Conservation (phyloP, 2,113 vertebrate species). For the Dipodomys merriami region DNA sequence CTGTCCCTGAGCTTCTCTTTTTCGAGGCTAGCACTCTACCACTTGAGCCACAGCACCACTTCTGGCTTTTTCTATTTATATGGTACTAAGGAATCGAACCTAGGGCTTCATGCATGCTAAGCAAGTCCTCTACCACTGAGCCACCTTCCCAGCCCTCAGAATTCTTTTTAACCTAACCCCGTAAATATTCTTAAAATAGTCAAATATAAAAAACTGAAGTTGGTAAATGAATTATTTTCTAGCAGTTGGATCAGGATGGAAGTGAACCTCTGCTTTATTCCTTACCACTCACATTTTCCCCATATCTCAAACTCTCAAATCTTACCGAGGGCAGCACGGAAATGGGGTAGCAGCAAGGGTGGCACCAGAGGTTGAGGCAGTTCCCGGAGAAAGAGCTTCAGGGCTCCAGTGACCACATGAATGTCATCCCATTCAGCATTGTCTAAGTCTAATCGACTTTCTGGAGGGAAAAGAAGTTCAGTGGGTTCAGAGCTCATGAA, state of each 20-base stretch:
- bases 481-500: not conserved
- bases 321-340: slow-evolving; percentile 79
- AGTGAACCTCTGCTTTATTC: slow-evolving; percentile 1
- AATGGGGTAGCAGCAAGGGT: slow-evolving; percentile 72
- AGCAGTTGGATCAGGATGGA: not conserved
- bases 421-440: slow-evolving; percentile 94
- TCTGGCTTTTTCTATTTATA: too few relatives aligned
- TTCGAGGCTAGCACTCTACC: too few relatives aligned
- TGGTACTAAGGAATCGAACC: too few relatives aligned
- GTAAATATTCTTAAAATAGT: not conserved
- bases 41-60: too few relatives aligned
- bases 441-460: slow-evolving; percentile 92
- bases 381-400: slow-evolving; percentile 96
- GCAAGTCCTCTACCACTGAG: too few relatives aligned
- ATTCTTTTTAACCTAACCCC: slow-evolving; percentile 19
- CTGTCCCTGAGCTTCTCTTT: too few relatives aligned
- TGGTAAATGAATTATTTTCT: not conserved
- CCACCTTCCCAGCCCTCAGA: too few relatives aligned
- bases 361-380: slow-evolving; percentile 93
- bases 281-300: not conserved
- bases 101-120: too few relatives aligned
- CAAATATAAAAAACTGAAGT: not conserved
- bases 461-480: slow-evolving; percentile 76
- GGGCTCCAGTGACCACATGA: slow-evolving; percentile 93
- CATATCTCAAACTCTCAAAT: not conserved